Percentiles rank a stretch among this genome's conserved stretches.
Conservation (phyloP, 2,113 vertebrate species). For the Ahaetulla prasina region DNA sequence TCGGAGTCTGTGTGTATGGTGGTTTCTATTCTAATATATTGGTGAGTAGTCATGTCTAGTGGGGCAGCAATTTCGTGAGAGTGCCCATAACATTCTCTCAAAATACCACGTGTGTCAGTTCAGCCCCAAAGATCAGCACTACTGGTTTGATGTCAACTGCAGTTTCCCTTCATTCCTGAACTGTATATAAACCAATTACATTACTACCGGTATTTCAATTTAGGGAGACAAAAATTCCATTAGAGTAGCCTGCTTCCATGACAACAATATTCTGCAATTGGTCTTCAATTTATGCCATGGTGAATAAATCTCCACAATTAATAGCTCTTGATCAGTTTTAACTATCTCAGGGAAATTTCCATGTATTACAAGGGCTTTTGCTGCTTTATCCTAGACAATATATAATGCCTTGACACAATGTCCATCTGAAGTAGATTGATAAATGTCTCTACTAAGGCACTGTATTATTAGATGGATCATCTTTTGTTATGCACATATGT, state of each 20-base stretch:
- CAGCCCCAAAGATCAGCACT: neutral
- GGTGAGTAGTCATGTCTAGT: neutral
- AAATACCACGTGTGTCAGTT: neutral
- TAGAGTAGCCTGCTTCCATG: neutral
- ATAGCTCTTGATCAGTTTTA: neutral
- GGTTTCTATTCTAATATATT: neutral
- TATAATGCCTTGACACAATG: neutral
- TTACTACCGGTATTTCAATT: neutral
- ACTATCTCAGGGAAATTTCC: neutral
- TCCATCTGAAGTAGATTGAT: neutral
- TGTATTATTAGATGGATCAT: neutral
- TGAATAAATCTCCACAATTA: constrained; percentile 2
- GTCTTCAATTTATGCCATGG: neutral
- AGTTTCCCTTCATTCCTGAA: neutral
- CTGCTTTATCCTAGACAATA: neutral
- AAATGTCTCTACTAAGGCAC: neutral
- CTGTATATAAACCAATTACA: neutral
- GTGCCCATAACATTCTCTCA: neutral
- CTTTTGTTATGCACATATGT: neutral
- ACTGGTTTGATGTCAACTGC: neutral
- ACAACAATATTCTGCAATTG: neutral
- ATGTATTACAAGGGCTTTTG: neutral
- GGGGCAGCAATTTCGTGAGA: neutral
- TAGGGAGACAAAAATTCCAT: neutral
- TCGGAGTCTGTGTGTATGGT: neutral